A percentile compares a stretch with the other conserved stretches of the same genome.
phyloP scores from a whole-genome alignment of 2,113 vertebrate genomes.

The Phylloscopus trochilus region DNA sequence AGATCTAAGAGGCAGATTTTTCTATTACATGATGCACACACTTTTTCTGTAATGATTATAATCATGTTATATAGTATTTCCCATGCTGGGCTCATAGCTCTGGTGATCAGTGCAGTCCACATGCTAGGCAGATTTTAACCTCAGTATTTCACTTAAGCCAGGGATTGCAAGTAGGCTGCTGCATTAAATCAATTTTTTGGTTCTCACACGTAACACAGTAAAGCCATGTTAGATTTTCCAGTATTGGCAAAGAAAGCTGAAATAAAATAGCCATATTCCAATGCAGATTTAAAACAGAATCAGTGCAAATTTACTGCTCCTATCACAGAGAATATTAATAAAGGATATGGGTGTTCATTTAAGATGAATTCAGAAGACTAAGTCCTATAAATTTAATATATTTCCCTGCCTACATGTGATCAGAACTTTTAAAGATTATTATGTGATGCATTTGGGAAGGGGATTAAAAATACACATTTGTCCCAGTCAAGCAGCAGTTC shows the following conservation, averaged over 20 bases:
- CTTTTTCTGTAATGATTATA: neutral
- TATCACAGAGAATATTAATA: neutral
- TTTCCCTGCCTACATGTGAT: neutral
- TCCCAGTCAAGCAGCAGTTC: neutral
- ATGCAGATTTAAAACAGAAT: neutral
- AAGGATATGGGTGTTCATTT: neutral
- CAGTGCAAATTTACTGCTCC: neutral
- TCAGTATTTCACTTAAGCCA: neutral
- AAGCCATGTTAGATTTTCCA: slow-evolving; percentile 18
- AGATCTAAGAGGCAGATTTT: neutral
- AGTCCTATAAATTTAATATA: neutral
- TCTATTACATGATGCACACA: neutral
- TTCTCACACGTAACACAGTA: neutral
- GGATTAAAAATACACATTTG: neutral
- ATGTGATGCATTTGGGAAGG: neutral
- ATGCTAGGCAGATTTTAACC: neutral
- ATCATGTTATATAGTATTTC: neutral
- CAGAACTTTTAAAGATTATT: neutral
- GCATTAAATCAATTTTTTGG: slow-evolving; percentile 37
- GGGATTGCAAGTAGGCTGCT: slow-evolving; percentile 13
- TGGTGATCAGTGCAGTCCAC: neutral
- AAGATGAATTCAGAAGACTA: neutral
- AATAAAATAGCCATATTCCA: slow-evolving; percentile 10
- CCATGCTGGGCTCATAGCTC: neutral
- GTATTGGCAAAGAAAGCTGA: slow-evolving; percentile 22